These are phyloP conservation scores for Taurulus bubalis DNA, from an alignment of 2,113 vertebrate genomes.

Conservation along the genomic window DNA sequence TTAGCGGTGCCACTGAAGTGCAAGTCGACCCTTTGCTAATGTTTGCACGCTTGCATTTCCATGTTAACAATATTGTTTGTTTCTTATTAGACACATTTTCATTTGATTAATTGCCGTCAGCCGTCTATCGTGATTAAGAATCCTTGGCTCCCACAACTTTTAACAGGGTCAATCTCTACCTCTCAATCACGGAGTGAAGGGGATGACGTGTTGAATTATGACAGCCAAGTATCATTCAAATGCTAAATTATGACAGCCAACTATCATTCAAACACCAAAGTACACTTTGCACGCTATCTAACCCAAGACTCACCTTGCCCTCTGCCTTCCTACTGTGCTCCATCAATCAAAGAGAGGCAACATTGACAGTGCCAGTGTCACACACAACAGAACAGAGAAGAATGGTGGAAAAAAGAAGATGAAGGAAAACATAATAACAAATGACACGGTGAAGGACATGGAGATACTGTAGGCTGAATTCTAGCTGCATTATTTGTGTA, in stretches of 20 bases:
- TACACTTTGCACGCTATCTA: neutral
- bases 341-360: slow-evolving; percentile 36
- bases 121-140: neutral
- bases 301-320: neutral
- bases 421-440: slow-evolving; percentile 28
- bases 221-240: slow-evolving; percentile 7
- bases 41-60: neutral
- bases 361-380: slow-evolving; percentile 27
- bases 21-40: neutral
- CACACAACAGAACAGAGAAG: slow-evolving; percentile 11
- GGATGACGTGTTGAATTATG: slow-evolving; percentile 5
- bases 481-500: neutral
- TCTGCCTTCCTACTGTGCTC: neutral
- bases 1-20: slow-evolving; percentile 14
- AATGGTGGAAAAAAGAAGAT: slow-evolving; percentile 5
- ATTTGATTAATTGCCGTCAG: neutral
- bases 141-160: neutral
- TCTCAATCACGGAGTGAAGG: neutral
- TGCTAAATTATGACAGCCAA: slow-evolving; percentile 8
- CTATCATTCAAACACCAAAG: neutral
- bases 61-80: neutral
- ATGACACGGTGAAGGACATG: neutral
- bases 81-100: neutral
- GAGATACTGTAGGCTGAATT: neutral
- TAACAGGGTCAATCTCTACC: neutral